Conservation (phyloP, 2,888 invertebrate genomes). For the Salticus scenicus region DNA sequence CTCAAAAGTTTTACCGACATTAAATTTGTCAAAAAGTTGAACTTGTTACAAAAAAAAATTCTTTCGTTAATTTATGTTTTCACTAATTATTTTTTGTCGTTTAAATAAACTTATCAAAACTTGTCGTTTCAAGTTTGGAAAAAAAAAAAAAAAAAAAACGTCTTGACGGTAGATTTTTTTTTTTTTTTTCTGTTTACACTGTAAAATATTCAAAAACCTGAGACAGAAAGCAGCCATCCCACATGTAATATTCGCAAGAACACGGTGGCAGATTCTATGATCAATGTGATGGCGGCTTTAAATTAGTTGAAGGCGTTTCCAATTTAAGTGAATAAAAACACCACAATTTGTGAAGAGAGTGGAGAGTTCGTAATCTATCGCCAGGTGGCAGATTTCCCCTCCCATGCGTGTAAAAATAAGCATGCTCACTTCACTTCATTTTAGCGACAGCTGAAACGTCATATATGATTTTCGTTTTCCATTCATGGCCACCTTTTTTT, state of each 20-base stretch:
- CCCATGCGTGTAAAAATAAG: constrained; percentile 19
- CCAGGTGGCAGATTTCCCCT: constrained; percentile 19
- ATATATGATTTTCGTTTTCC: neutral
- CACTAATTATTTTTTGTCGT: no score
- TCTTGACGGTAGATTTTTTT: no score
- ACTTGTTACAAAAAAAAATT: no score
- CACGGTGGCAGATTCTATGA: constrained; percentile 7
- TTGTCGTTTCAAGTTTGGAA: no score
- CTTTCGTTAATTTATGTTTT: no score
- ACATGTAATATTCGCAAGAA: no score
- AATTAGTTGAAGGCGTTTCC: constrained; percentile 19
- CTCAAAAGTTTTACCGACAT: no score
- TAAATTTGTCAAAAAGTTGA: no score
- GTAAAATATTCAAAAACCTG: no score
- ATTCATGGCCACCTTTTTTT: neutral
- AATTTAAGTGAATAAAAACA: constrained; percentile 17
- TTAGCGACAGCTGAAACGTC: constrained; percentile 11
- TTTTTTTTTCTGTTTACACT: no score
- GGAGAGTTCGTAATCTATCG: neutral
- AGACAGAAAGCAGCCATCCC: neutral
- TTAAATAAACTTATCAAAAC: no score
- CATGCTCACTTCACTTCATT: constrained; percentile 17
- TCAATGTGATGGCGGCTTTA: constrained; percentile 15
- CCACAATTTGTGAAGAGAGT: constrained; percentile 2
- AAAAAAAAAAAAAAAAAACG: no score